Conservation (phyloP, 2,113 vertebrate genomes). For the Tamias sibiricus region DNA sequence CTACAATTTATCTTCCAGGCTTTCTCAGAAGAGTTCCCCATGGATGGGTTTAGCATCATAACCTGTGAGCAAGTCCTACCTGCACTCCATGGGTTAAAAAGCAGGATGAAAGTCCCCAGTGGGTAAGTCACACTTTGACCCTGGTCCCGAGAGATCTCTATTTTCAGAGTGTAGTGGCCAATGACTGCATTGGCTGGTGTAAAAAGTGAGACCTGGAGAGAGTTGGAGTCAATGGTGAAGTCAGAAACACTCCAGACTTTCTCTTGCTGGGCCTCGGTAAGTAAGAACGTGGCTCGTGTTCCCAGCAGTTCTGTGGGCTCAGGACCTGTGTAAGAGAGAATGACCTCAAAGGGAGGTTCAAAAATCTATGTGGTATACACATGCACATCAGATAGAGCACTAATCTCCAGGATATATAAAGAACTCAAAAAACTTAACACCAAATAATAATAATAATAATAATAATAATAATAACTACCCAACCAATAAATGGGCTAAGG, state of each 20-base stretch:
- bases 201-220: conserved; percentile 68
- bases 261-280: conserved; percentile 75
- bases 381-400: too few species aligned
- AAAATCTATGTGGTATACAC: not conserved
- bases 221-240: conserved; percentile 24
- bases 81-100: conserved; percentile 94
- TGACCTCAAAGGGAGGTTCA: not conserved
- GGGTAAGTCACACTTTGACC: conserved; percentile 70
- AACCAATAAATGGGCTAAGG: too few species aligned
- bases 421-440: too few species aligned
- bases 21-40: conserved; percentile 35
- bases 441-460: too few species aligned
- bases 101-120: conserved; percentile 86
- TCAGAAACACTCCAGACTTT: conserved; percentile 74
- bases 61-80: conserved; percentile 81
- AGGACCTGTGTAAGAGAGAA: conserved; percentile 85
- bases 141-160: conserved; percentile 80
- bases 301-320: conserved; percentile 87
- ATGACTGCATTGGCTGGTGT: conserved; percentile 87
- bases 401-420: too few species aligned
- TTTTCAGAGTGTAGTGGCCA: conserved; percentile 87
- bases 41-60: not conserved
- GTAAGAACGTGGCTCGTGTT: conserved; percentile 88
- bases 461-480: too few species aligned
- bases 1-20: not conserved